Evolutionary conservation across 1,140 invertebrate species (phyloP).

Genomic region (Drosophila varians): DNA sequence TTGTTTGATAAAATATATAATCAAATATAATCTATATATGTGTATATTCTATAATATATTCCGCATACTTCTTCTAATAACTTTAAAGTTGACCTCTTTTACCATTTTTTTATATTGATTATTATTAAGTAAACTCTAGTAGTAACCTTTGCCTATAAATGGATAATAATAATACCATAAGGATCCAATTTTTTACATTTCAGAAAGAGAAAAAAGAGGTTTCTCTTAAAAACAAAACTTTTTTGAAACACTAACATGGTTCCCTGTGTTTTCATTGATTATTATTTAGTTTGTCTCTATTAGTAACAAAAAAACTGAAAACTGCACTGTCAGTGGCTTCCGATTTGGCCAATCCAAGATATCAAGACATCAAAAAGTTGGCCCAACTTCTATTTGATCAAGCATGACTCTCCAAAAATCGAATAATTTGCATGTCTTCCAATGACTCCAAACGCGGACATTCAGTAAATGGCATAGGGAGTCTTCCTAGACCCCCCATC

Average conservation of each 20-base stretch:
- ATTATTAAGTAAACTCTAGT: no score
- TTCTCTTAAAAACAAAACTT: not conserved
- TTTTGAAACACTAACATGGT: not conserved
- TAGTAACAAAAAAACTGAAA: slow-evolving; percentile 4
- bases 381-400: slow-evolving; percentile 17
- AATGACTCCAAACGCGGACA: not conserved
- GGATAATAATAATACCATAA: no score
- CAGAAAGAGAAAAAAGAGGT: no score
- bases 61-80: no score
- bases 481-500: slow-evolving; percentile 58
- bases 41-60: no score
- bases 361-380: slow-evolving; percentile 62
- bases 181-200: no score
- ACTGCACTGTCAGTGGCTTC: slow-evolving; percentile 33
- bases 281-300: not conserved
- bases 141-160: no score
- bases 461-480: slow-evolving; percentile 14
- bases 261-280: slow-evolving; percentile 1
- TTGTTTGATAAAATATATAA: no score
- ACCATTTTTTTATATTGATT: no score
- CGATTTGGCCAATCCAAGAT: slow-evolving; percentile 34
- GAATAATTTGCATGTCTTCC: slow-evolving; percentile 29
- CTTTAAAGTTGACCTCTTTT: no score
- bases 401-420: slow-evolving; percentile 57
- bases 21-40: no score